Evolutionary conservation across 2,113 vertebrate species (phyloP).

Genomic region (Otus sunia): DNA sequence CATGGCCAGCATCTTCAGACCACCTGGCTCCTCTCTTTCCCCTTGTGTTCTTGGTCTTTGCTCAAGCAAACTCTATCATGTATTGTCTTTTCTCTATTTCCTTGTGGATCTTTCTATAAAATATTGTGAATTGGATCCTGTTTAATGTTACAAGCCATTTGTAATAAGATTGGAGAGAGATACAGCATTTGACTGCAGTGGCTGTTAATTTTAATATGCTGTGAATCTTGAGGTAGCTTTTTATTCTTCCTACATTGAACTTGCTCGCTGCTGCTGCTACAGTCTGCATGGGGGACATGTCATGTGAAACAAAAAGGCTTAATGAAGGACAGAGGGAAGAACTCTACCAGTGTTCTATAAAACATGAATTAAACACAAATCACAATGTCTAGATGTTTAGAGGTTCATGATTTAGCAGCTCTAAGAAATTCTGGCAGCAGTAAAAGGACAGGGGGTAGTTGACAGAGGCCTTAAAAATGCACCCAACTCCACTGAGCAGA

Average conservation of each 20-base stretch:
- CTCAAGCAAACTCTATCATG: neutral
- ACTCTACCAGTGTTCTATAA: conserved; percentile 50
- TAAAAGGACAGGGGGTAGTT: neutral
- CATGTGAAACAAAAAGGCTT: conserved; percentile 24
- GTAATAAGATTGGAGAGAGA: conserved; percentile 72
- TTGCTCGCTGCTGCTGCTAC: neutral
- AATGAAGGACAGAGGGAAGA: conserved; percentile 38
- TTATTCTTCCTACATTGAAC: conserved; percentile 33
- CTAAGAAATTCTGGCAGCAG: conserved; percentile 19
- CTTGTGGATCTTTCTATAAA: conserved; percentile 28
- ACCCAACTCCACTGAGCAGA: neutral
- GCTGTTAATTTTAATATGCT: conserved; percentile 75
- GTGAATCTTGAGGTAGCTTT: conserved; percentile 67
- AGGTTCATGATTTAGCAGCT: conserved; percentile 58
- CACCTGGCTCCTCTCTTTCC: neutral
- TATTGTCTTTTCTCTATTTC: neutral
- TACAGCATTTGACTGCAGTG: conserved; percentile 69
- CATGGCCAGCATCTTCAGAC: neutral
- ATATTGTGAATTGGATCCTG: conserved; percentile 50
- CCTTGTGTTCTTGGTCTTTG: neutral
- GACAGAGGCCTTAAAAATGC: neutral
- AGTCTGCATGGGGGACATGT: neutral
- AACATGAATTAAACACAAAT: conserved; percentile 54
- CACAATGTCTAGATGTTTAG: conserved; percentile 24
- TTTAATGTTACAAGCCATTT: conserved; percentile 61